phyloP scores from a whole-genome alignment of 1,140 invertebrate species.

The Platorchestia sp. region DNA sequence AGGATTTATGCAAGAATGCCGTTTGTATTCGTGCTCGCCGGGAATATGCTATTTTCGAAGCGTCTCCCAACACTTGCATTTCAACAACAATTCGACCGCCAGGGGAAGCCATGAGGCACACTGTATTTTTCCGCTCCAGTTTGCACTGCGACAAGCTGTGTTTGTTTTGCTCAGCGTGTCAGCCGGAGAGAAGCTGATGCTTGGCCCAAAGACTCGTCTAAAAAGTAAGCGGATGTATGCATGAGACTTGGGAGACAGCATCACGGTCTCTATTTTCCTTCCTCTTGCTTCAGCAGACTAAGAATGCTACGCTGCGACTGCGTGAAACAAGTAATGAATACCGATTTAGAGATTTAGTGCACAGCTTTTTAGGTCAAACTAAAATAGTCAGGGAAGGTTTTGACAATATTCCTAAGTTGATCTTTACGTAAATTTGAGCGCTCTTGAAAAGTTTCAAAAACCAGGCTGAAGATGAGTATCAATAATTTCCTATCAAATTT shows the following conservation, averaged over 20 bases:
- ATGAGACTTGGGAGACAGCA: neutral
- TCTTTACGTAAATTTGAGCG: no score
- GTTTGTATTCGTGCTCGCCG: neutral
- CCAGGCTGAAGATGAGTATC: no score
- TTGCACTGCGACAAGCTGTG: neutral
- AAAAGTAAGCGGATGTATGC: neutral
- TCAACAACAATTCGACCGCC: neutral
- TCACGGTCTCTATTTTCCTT: no score
- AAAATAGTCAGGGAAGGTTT: neutral
- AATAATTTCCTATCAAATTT: no score
- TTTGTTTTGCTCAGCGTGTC: neutral
- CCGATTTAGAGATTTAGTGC: no score
- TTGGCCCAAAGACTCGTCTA: neutral
- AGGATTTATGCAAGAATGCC: neutral
- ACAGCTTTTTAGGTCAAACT: neutral
- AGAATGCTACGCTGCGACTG: neutral
- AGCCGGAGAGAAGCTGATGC: neutral
- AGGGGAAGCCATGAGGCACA: neutral
- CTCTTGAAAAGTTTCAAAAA: neutral
- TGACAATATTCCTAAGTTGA: no score
- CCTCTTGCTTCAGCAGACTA: neutral
- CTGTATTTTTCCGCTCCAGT: neutral
- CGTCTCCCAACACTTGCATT: conserved; percentile 6
- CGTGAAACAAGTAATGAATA: neutral
- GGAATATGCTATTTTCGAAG: neutral